A percentile compares a stretch with the other conserved stretches of the same genome.
These are phyloP conservation scores for Hippocampus zosterae DNA, from an alignment of 2,113 vertebrate species.

Conservation along the genomic window DNA sequence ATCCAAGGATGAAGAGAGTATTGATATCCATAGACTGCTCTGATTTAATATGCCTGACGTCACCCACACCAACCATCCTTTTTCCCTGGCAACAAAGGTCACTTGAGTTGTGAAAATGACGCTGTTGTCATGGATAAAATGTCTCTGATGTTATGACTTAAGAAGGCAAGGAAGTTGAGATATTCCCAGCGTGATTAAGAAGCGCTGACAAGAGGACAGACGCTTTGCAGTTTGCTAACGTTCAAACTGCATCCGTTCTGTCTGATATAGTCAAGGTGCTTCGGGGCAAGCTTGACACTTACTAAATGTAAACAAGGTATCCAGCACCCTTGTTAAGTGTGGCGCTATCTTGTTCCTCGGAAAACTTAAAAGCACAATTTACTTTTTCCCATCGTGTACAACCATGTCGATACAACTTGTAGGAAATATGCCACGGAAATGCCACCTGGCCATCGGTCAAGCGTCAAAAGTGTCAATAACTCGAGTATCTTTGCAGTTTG, in stretches of 20 bases:
- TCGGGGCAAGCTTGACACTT: neutral
- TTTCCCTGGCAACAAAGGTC: constrained; percentile 45
- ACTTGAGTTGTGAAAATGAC: constrained; percentile 50
- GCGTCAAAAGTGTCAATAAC: constrained; percentile 31
- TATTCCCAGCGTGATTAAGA: constrained; percentile 29
- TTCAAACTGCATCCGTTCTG: constrained; percentile 17
- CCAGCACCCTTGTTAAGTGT: neutral
- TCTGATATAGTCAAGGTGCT: constrained; percentile 2
- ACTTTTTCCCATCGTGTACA: neutral
- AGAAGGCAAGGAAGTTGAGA: constrained; percentile 38
- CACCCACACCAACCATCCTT: neutral
- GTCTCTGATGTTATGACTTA: constrained; percentile 44
- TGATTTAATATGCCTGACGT: neutral
- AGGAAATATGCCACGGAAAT: constrained; percentile 15
- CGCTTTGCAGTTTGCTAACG: constrained; percentile 13
- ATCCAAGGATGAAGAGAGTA: neutral
- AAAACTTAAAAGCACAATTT: neutral
- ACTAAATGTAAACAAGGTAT: constrained; percentile 1
- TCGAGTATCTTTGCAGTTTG: constrained; percentile 25
- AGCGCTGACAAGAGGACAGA: constrained; percentile 10
- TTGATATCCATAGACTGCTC: neutral
- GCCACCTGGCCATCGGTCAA: constrained; percentile 25
- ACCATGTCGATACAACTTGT: neutral
- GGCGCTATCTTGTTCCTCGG: neutral
- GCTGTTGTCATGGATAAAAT: constrained; percentile 57